Percentiles rank a stretch among this genome's conserved stretches.
Evolutionary conservation across 2,888 invertebrate species (phyloP).

Genomic region (Drosophila maculinotata): DNA sequence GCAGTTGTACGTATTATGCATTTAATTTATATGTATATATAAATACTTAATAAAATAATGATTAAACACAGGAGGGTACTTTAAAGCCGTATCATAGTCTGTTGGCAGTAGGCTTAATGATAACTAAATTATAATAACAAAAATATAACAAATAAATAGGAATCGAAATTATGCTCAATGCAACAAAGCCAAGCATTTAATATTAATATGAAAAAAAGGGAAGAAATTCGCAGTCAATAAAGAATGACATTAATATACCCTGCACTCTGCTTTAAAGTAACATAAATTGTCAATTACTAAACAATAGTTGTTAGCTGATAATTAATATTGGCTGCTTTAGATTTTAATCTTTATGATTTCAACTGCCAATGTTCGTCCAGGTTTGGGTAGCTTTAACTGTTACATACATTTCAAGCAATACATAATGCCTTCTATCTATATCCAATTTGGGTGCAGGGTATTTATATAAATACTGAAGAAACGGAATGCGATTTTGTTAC

Average conservation of each 20-base stretch:
- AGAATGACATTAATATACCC: neutral
- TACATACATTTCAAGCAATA: constrained; percentile 5
- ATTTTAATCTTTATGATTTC: neutral
- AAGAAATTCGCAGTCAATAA: constrained; percentile 24
- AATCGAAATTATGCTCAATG: constrained; percentile 5
- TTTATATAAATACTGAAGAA: constrained; percentile 46
- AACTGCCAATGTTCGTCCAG: neutral
- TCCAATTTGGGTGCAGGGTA: constrained; percentile 21
- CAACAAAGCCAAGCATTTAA: constrained; percentile 9
- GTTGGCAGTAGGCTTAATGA: neutral
- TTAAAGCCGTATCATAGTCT: neutral
- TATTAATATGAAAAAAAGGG: constrained; percentile 11
- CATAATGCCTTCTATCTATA: neutral
- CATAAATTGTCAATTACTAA: neutral
- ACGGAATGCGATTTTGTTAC: constrained; percentile 50
- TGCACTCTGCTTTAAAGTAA: neutral
- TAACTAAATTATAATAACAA: constrained; percentile 17
- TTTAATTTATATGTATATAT: constrained; percentile 13
- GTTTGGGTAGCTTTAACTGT: constrained; percentile 1
- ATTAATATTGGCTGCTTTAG: neutral
- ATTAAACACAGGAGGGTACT: neutral
- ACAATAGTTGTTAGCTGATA: neutral
- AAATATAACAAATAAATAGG: constrained; percentile 17
- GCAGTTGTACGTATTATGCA: neutral
- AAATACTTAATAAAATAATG: neutral